Conservation (phyloP, 2,113 vertebrate genomes). For the Dicerorhinus sumatrensis region DNA sequence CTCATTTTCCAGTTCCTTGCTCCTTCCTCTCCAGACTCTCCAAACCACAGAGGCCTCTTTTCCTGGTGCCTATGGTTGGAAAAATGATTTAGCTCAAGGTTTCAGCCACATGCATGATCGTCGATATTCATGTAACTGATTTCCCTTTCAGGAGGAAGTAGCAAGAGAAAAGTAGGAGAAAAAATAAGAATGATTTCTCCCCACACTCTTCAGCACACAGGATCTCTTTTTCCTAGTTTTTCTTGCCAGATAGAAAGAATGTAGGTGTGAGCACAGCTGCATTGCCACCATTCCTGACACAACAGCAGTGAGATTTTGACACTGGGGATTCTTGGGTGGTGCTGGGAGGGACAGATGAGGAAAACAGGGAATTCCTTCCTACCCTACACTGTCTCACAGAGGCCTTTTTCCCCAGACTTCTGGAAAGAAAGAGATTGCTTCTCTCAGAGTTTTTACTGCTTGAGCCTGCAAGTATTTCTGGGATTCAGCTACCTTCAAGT, state of each 20-base stretch:
- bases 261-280: not conserved
- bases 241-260: not conserved
- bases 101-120: accelerated
- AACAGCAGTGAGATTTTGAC: not conserved
- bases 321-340: not conserved
- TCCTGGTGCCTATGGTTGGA: not conserved
- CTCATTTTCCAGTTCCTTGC: not conserved
- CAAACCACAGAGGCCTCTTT: not conserved
- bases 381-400: not conserved
- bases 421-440: not conserved
- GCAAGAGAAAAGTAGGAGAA: not conserved
- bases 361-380: not conserved
- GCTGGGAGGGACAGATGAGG: not conserved
- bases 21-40: not conserved
- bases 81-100: not conserved
- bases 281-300: not conserved
- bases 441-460: not conserved
- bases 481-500: not conserved
- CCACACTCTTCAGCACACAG: not conserved
- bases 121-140: not conserved
- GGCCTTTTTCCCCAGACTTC: not conserved
- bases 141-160: not conserved
- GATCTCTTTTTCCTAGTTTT: not conserved
- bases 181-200: not conserved
- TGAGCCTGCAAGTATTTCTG: not conserved